Evolutionary conservation across 2,888 invertebrate species (phyloP).

Genomic region (Agrypnus murinus): DNA sequence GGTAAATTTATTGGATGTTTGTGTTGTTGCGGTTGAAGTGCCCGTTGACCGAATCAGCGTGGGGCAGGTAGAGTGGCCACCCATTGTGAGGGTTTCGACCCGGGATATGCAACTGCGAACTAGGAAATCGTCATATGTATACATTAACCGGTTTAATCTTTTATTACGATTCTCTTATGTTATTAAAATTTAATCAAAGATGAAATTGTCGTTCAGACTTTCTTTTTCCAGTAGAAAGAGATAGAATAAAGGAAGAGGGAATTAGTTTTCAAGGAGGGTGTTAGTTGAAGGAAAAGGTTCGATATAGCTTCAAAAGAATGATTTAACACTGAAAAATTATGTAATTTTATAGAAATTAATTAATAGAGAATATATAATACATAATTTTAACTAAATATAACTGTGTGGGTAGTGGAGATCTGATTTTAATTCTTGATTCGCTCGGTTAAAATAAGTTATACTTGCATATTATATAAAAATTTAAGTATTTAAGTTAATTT

Average conservation of each 20-base stretch:
- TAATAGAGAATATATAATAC: no score
- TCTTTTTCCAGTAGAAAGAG: no score
- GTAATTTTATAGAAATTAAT: slow-evolving; percentile 4
- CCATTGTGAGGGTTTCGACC: slow-evolving; percentile 55
- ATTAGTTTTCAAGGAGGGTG: neutral
- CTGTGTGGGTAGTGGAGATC: no score
- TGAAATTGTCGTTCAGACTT: neutral
- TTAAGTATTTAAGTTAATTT: no score
- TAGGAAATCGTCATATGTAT: slow-evolving; percentile 48
- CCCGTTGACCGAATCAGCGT: slow-evolving; percentile 53
- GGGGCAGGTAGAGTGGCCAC: slow-evolving; percentile 56
- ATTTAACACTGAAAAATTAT: neutral
- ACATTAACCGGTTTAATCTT: slow-evolving; percentile 42
- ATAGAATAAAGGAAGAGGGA: neutral
- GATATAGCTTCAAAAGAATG: neutral
- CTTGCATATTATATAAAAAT: no score
- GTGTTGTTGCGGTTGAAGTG: slow-evolving; percentile 52
- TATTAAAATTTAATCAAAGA: neutral
- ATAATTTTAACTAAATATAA: no score
- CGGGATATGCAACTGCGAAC: slow-evolving; percentile 52
- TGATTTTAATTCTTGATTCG: no score
- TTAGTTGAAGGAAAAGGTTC: neutral
- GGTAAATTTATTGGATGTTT: slow-evolving; percentile 51
- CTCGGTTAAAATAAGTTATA: no score
- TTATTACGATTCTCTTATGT: slow-evolving; percentile 12